These are phyloP conservation scores for Aptenodytes patagonicus DNA, from an alignment of 2,113 vertebrate genomes.

Conservation along the genomic window DNA sequence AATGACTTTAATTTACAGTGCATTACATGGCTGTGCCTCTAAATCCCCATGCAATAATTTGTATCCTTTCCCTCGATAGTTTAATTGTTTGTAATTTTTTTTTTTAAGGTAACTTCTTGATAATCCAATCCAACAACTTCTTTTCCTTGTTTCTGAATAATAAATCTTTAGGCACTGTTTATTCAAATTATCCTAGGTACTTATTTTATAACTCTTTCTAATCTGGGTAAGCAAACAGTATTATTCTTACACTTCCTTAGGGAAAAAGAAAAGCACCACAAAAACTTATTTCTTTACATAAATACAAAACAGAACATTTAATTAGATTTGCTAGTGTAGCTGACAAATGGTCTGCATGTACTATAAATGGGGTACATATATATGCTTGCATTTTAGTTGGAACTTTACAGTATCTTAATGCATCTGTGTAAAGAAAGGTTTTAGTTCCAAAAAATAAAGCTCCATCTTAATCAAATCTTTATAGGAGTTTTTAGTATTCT, in stretches of 20 bases:
- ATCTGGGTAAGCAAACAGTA: background rate
- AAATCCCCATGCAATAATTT: constrained; percentile 76
- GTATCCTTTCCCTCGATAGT: constrained; percentile 63
- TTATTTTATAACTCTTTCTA: background rate
- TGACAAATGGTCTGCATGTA: background rate
- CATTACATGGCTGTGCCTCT: constrained; percentile 73
- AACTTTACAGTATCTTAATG: background rate
- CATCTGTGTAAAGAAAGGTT: background rate
- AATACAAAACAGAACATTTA: background rate
- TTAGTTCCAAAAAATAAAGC: background rate
- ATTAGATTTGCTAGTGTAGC: background rate
- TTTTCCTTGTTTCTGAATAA: constrained; percentile 4
- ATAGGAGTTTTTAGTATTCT: background rate
- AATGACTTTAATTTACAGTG: constrained; percentile 92
- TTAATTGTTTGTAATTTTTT: constrained; percentile 78
- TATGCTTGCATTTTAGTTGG: background rate
- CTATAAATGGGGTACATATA: background rate
- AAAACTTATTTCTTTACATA: background rate
- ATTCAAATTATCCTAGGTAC: background rate
- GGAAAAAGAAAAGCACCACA: background rate
- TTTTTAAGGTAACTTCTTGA: background rate
- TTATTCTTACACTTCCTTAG: background rate
- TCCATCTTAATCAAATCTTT: background rate
- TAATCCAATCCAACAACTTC: background rate
- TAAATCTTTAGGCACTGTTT: background rate